phyloP scores from a whole-genome alignment of 2,113 vertebrate species.

The Lynx canadensis region DNA sequence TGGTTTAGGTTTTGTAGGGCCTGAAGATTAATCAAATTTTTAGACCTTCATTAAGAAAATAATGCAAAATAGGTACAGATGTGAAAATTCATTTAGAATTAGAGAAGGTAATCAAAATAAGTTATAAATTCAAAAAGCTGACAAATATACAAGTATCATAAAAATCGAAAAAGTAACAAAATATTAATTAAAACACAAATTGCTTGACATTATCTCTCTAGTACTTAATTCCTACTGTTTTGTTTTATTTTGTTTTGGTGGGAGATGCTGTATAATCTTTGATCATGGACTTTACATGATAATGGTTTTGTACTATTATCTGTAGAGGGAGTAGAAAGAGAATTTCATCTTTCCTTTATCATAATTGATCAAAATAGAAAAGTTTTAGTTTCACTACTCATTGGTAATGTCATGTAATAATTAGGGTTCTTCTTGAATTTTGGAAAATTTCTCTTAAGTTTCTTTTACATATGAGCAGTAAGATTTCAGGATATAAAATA shows the following conservation, averaged over 20 bases:
- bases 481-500: not conserved
- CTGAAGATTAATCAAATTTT: not conserved
- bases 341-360: not conserved
- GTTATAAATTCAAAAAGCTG: not conserved
- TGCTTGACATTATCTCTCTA: not conserved
- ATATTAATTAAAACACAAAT: not conserved
- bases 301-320: not conserved
- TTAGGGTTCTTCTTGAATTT: not conserved
- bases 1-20: not conserved
- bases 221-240: not conserved
- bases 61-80: not conserved
- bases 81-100: not conserved
- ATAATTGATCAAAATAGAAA: not conserved
- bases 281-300: not conserved
- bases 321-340: not conserved
- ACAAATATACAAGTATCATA: not conserved
- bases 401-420: not conserved
- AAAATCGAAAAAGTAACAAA: not conserved
- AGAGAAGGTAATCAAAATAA: not conserved
- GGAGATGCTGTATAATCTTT: not conserved
- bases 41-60: not conserved
- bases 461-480: not conserved
- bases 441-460: not conserved
- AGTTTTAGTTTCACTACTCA: not conserved
- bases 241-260: not conserved